Evolutionary conservation across 2,797 vertebrate genomes (phyloP).

Genomic region (Gouania willdenowi): DNA sequence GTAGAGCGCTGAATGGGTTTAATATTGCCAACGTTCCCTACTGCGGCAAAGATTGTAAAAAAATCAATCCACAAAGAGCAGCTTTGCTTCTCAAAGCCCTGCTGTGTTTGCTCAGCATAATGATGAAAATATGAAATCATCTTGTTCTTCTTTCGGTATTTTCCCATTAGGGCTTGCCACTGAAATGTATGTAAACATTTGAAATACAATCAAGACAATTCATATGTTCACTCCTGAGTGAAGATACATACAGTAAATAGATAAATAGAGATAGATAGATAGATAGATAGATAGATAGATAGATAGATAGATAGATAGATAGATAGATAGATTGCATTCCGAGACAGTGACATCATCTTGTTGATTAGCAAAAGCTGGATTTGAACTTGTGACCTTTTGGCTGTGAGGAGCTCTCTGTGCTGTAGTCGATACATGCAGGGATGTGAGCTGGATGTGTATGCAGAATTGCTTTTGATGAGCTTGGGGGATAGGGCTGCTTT

Average conservation of each 20-base stretch:
- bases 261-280: too few species aligned
- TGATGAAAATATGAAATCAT: conserved; percentile 1
- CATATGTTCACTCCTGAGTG: too few species aligned
- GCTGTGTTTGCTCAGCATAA: conserved; percentile 5
- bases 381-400: conserved; percentile 10
- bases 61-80: conserved; percentile 4
- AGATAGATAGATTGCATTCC: not conserved
- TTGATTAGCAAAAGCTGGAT: not conserved
- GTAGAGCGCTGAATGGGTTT: conserved; percentile 7
- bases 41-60: conserved; percentile 17
- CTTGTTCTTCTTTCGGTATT: too few species aligned
- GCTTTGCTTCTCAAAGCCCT: not conserved
- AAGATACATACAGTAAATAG: too few species aligned
- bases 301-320: too few species aligned
- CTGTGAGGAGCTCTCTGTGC: conserved; percentile 1
- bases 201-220: too few species aligned
- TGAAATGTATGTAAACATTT: too few species aligned
- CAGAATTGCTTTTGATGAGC: conserved; percentile 33
- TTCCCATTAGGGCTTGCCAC: too few species aligned
- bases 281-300: too few species aligned
- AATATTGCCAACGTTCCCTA: conserved; percentile 15
- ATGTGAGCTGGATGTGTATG: conserved; percentile 23
- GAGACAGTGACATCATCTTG: not conserved
- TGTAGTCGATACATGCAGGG: conserved; percentile 7
- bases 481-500: conserved; percentile 7